phyloP scores from a whole-genome alignment of 2,113 vertebrate species.

The Sinocyclocheilus grahami region DNA sequence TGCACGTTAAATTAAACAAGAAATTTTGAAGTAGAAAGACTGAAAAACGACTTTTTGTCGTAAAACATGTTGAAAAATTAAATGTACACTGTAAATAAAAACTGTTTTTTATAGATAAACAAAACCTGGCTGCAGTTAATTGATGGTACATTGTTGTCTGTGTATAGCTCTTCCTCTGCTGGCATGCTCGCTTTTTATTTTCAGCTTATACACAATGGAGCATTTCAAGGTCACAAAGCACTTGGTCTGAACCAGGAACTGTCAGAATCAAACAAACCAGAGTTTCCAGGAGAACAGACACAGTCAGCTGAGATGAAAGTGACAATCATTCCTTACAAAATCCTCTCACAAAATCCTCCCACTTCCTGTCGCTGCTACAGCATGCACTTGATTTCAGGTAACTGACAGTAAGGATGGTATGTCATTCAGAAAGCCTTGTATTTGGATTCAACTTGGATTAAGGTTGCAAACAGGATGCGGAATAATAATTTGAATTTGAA shows the following conservation, averaged over 20 bases:
- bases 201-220: constrained; percentile 3
- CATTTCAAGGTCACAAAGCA: constrained; percentile 19
- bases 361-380: background rate
- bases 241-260: constrained; percentile 12
- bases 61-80: too few species aligned
- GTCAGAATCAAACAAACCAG: constrained; percentile 14
- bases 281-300: constrained; percentile 18
- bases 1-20: too few species aligned
- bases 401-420: background rate
- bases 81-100: too few species aligned
- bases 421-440: background rate
- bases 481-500: background rate
- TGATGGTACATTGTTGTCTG: constrained; percentile 1
- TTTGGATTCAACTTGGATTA: background rate
- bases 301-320: constrained; percentile 6
- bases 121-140: background rate
- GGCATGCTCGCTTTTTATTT: background rate
- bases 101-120: background rate
- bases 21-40: too few species aligned
- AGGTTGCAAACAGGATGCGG: background rate
- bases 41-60: too few species aligned
- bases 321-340: constrained; percentile 21
- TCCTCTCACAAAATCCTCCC: background rate
- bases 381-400: background rate
- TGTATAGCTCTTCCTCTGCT: background rate